Evolutionary conservation across 2,113 vertebrate genomes (phyloP).

Genomic region (Chlorocebus sabaeus): DNA sequence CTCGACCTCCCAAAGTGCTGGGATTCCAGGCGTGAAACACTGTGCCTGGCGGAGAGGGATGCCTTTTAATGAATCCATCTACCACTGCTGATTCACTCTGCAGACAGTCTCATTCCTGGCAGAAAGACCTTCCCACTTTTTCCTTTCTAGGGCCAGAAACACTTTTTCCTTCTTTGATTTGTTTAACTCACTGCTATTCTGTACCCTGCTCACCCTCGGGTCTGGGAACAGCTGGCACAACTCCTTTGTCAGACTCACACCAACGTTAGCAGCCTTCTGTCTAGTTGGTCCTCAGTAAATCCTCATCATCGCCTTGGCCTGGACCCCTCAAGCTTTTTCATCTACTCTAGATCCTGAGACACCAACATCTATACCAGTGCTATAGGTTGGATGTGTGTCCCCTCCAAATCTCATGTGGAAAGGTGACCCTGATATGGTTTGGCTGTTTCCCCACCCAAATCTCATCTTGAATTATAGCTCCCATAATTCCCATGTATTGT

Average conservation of each 20-base stretch:
- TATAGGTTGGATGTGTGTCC: too few species aligned
- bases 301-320: background rate
- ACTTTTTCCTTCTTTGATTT: background rate
- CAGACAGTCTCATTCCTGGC: background rate
- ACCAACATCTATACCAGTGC: rapidly evolving
- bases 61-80: rapidly evolving
- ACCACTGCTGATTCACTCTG: too few species aligned
- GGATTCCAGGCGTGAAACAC: too few species aligned
- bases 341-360: background rate
- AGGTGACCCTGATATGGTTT: too few species aligned
- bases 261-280: background rate
- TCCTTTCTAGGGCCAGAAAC: background rate
- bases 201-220: background rate
- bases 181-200: background rate
- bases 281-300: background rate
- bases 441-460: too few species aligned
- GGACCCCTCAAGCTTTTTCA: background rate
- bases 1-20: too few species aligned
- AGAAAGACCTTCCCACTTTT: background rate
- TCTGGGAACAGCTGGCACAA: background rate
- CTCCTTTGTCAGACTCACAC: background rate
- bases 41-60: too few species aligned
- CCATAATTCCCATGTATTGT: too few species aligned
- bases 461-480: too few species aligned
- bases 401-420: too few species aligned